A percentile compares a stretch with the other conserved stretches of the same genome.
phyloP scores from a whole-genome alignment of 2,888 invertebrate genomes.

The Drosophila longiperda region DNA sequence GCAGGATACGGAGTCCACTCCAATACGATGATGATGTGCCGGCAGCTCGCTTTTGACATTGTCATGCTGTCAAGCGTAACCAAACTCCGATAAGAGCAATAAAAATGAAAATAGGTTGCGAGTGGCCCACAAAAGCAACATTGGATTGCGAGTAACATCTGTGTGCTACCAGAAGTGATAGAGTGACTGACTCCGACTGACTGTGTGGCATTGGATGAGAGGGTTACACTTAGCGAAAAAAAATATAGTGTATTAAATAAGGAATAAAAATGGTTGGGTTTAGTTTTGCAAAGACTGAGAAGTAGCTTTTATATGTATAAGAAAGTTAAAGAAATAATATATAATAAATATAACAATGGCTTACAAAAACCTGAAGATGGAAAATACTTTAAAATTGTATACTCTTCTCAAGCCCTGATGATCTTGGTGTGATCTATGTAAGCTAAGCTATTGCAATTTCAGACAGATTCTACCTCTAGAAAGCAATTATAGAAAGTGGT shows the following conservation, averaged over 20 bases:
- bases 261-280: not conserved
- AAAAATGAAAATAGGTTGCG: slow-evolving; percentile 71
- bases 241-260: not conserved
- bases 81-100: slow-evolving; percentile 83
- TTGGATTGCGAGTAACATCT: slow-evolving; percentile 60
- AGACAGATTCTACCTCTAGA: not conserved
- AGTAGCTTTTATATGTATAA: not conserved
- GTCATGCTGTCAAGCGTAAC: slow-evolving; percentile 82
- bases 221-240: slow-evolving; percentile 41
- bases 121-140: slow-evolving; percentile 68
- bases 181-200: slow-evolving; percentile 28
- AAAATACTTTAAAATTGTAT: too few relatives aligned
- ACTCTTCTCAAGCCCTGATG: not conserved
- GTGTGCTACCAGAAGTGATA: slow-evolving; percentile 46
- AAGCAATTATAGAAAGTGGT: not conserved
- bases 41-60: slow-evolving; percentile 63
- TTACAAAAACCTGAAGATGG: too few relatives aligned
- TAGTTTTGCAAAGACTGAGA: not conserved
- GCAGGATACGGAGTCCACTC: slow-evolving; percentile 54
- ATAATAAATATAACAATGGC: too few relatives aligned
- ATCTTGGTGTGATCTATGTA: not conserved
- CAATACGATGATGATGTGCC: slow-evolving; percentile 51
- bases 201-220: slow-evolving; percentile 26
- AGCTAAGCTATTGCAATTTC: not conserved
- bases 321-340: rapidly evolving